A percentile compares a stretch with the other conserved stretches of the same genome.
Evolutionary conservation across 2,888 invertebrate species (phyloP).

Genomic region (Chloromyia formosa): DNA sequence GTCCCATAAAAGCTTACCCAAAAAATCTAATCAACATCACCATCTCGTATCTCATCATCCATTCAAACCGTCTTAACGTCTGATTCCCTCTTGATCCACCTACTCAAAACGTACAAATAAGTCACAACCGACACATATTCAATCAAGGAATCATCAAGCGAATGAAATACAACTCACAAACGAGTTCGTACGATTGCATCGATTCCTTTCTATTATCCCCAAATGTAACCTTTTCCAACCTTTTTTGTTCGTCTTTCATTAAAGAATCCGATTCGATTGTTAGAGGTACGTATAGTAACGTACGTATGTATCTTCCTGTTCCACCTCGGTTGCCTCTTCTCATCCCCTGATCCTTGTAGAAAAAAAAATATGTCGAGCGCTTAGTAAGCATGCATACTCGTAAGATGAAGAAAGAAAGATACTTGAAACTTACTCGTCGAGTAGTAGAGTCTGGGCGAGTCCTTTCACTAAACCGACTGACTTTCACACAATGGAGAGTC

Average conservation of each 20-base stretch:
- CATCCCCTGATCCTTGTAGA: neutral
- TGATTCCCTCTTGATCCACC: slow-evolving; percentile 2
- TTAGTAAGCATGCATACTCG: neutral
- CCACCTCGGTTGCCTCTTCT: neutral
- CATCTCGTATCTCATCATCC: neutral
- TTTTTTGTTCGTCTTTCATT: neutral
- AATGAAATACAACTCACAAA: neutral
- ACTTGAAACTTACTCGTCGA: neutral
- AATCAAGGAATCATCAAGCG: slow-evolving; percentile 22
- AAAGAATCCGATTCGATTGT: neutral
- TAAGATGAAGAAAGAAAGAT: neutral
- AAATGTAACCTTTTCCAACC: slow-evolving; percentile 20
- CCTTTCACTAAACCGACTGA: neutral
- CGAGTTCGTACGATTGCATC: neutral
- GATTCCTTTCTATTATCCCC: slow-evolving; percentile 16
- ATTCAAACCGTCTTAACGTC: neutral
- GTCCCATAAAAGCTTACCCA: too few relatives aligned
- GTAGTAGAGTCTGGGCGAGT: neutral
- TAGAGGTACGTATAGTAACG: neutral
- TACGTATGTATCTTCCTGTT: neutral
- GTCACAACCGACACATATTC: slow-evolving; percentile 18
- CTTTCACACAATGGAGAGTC: neutral
- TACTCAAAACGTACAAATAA: neutral
- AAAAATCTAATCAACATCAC: neutral
- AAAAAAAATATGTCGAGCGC: neutral